Evolutionary conservation across 2,888 invertebrate species (phyloP).

Genomic region (Amiota communis): DNA sequence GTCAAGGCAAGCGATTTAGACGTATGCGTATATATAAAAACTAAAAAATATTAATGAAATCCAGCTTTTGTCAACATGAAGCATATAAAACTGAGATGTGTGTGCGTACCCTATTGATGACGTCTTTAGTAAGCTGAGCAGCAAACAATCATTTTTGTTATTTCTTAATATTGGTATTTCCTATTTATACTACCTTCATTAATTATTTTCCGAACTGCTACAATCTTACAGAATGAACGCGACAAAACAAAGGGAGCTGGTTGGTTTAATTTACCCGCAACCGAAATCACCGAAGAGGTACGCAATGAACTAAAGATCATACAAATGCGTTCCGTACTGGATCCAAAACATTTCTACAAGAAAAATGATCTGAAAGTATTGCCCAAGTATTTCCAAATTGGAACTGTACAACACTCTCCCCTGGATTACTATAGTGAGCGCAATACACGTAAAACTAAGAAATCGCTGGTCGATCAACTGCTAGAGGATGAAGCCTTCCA

Average conservation of each 20-base stretch:
- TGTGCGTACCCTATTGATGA: constrained; percentile 66
- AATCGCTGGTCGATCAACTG: constrained; percentile 93
- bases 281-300: constrained; percentile 90
- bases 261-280: constrained; percentile 93
- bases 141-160: background rate
- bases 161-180: background rate
- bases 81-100: constrained; percentile 52
- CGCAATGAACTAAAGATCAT: constrained; percentile 90
- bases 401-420: constrained; percentile 87
- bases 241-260: constrained; percentile 87
- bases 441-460: constrained; percentile 88
- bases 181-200: background rate
- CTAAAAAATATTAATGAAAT: constrained; percentile 47
- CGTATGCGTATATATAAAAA: constrained; percentile 46
- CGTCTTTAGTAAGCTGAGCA: constrained; percentile 74
- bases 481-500: constrained; percentile 90
- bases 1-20: constrained; percentile 58
- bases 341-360: constrained; percentile 96
- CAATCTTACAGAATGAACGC: constrained; percentile 77
- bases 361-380: constrained; percentile 88
- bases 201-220: constrained; percentile 42
- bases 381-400: constrained; percentile 95
- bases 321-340: constrained; percentile 92
- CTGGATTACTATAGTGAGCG: constrained; percentile 90
- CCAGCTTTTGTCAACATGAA: constrained; percentile 43